Evolutionary conservation across 2,888 invertebrate genomes (phyloP).

Genomic region (Agrochola lota): DNA sequence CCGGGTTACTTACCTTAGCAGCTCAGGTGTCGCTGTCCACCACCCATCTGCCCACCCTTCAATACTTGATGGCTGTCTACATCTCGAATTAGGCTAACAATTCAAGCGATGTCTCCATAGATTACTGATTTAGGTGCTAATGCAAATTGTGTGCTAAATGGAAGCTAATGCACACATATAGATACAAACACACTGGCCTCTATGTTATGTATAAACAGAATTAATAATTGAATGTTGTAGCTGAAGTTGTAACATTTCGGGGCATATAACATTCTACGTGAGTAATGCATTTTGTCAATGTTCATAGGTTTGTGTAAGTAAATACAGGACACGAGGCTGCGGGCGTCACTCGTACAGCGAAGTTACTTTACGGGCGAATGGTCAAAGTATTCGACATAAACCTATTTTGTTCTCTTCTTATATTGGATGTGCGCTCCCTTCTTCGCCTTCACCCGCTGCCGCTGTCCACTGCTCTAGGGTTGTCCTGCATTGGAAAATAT

Average conservation of each 20-base stretch:
- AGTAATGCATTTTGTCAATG: slow-evolving; percentile 61
- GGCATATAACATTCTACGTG: slow-evolving; percentile 40
- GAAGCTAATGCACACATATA: slow-evolving; percentile 40
- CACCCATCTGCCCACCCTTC: slow-evolving; percentile 73
- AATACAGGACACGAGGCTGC: slow-evolving; percentile 70
- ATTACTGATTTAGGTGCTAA: slow-evolving; percentile 74
- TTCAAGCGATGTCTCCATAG: slow-evolving; percentile 69
- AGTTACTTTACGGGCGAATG: slow-evolving; percentile 90
- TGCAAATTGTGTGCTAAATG: slow-evolving; percentile 61
- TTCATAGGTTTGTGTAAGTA: slow-evolving; percentile 60
- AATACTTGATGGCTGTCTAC: slow-evolving; percentile 84
- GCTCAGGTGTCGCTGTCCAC: slow-evolving; percentile 66
- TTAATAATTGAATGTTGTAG: slow-evolving; percentile 36
- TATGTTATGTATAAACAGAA: slow-evolving; percentile 48
- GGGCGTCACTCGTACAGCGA: slow-evolving; percentile 84
- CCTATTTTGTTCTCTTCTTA: slow-evolving; percentile 91
- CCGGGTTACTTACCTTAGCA: slow-evolving; percentile 69
- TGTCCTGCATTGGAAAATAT: slow-evolving; percentile 67
- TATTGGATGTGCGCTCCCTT: slow-evolving; percentile 90
- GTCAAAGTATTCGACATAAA: slow-evolving; percentile 91
- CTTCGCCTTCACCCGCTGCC: slow-evolving; percentile 81
- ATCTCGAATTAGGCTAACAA: slow-evolving; percentile 80
- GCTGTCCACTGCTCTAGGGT: slow-evolving; percentile 84
- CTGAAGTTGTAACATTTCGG: slow-evolving; percentile 28
- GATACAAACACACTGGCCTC: slow-evolving; percentile 20